A percentile compares a stretch with the other conserved stretches of the same genome.
phyloP scores from a whole-genome alignment of 1,140 invertebrate genomes.

The Amyelois transitella region DNA sequence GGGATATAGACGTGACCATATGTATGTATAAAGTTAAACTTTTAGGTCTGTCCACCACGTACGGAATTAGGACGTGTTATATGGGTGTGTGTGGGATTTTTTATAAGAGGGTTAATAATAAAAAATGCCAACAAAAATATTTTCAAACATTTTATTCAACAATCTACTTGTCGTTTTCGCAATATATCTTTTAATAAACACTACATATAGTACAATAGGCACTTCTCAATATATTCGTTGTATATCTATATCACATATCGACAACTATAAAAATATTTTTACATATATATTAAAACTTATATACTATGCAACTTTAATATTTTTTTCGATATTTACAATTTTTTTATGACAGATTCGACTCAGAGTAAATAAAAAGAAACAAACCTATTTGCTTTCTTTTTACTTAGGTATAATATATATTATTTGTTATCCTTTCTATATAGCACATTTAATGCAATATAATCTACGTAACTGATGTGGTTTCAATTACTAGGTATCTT shows the following conservation, averaged over 20 bases:
- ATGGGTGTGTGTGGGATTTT: too few relatives aligned
- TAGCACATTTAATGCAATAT: too few relatives aligned
- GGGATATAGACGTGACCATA: too few relatives aligned
- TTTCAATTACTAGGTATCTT: too few relatives aligned
- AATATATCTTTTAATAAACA: constrained; percentile 13
- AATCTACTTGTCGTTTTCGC: constrained; percentile 27
- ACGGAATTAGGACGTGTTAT: too few relatives aligned
- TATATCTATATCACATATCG: constrained; percentile 64
- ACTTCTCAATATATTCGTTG: constrained; percentile 35
- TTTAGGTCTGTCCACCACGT: neutral
- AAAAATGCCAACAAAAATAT: neutral
- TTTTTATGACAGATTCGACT: neutral
- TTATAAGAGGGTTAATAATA: too few relatives aligned
- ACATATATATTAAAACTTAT: constrained; percentile 17
- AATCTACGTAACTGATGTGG: too few relatives aligned
- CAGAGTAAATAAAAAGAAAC: too few relatives aligned
- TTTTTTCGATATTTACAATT: neutral
- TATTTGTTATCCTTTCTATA: too few relatives aligned
- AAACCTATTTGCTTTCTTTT: too few relatives aligned
- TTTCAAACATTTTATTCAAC: constrained; percentile 56
- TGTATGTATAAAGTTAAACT: too few relatives aligned
- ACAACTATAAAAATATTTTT: constrained; percentile 30
- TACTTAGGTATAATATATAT: too few relatives aligned
- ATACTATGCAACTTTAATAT: neutral
- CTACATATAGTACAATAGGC: constrained; percentile 48